phyloP scores from a whole-genome alignment of 2,888 invertebrate species.

The Caprella mutica region DNA sequence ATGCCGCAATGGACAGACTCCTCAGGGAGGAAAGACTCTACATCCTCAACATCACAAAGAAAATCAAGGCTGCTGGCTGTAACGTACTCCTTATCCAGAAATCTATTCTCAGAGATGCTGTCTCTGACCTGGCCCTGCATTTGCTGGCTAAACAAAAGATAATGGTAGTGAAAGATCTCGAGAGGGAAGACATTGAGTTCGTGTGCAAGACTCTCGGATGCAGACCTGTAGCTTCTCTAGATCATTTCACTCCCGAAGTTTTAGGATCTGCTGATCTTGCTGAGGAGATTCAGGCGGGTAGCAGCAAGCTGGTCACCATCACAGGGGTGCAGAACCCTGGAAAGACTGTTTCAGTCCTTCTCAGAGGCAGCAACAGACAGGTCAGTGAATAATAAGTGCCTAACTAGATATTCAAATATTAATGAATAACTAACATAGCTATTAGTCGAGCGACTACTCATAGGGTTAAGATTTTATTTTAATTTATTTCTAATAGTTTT shows the following conservation, averaged over 20 bases:
- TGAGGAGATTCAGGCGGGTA: constrained; percentile 81
- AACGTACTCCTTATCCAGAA: constrained; percentile 88
- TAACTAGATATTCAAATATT: too few species aligned
- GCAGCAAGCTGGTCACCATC: constrained; percentile 69
- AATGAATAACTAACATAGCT: too few species aligned
- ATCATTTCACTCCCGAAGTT: constrained; percentile 68
- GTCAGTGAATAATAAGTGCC: too few species aligned
- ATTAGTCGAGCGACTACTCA: too few species aligned
- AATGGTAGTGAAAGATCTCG: constrained; percentile 94
- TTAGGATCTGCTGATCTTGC: constrained; percentile 76
- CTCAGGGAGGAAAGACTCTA: constrained; percentile 94
- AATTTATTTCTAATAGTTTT: too few species aligned
- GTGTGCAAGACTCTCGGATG: constrained; percentile 67
- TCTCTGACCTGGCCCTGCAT: constrained; percentile 92
- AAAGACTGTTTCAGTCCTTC: constrained; percentile 80
- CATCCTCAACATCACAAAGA: constrained; percentile 95
- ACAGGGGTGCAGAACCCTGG: constrained; percentile 79
- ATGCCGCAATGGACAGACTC: constrained; percentile 98
- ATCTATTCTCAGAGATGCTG: constrained; percentile 78
- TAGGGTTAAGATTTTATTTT: too few species aligned
- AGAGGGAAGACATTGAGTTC: constrained; percentile 95
- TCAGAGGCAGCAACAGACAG: constrained; percentile 73
- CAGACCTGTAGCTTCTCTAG: constrained; percentile 93
- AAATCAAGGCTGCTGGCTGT: constrained; percentile 96
- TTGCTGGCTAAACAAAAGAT: constrained; percentile 98